Percentiles rank a stretch among this genome's conserved stretches.
These are phyloP conservation scores for Astropecten irregularis DNA, from an alignment of 53 echinoderm and acorn worm species.

Conservation along the genomic window DNA sequence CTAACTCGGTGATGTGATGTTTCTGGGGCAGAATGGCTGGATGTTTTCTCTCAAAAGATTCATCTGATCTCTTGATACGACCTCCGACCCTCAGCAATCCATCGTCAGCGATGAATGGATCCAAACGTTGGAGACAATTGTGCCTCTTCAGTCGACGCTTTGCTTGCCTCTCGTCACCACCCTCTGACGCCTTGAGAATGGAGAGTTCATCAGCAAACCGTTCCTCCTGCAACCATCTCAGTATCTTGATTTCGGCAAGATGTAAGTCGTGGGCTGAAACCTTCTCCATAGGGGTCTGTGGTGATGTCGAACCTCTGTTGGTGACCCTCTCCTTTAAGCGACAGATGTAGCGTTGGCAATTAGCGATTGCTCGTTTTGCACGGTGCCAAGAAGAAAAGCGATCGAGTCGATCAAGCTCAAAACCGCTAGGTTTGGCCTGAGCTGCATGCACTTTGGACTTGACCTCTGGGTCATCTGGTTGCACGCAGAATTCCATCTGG, in stretches of 20 bases:
- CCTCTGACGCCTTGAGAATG: slow-evolving; percentile 3
- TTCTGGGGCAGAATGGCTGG: slow-evolving; percentile 39
- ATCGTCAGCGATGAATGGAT: slow-evolving; percentile 63
- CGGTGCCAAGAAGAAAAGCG: slow-evolving; percentile 59
- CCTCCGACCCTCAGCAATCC: slow-evolving; percentile 74
- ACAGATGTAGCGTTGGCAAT: slow-evolving; percentile 48
- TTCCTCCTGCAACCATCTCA: slow-evolving; percentile 41
- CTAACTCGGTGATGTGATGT: slow-evolving; percentile 31
- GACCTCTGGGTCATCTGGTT: slow-evolving; percentile 38
- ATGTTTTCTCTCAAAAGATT: slow-evolving; percentile 44
- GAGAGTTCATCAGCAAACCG: slow-evolving; percentile 51
- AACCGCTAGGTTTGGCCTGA: background rate
- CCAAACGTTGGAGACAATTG: slow-evolving; percentile 53
- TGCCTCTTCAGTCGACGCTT: slow-evolving; percentile 4
- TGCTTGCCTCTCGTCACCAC: background rate
- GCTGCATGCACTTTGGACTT: slow-evolving; percentile 14
- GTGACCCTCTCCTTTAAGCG: background rate
- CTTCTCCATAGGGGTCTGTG: background rate
- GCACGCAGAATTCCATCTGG: background rate
- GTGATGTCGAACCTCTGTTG: too few species aligned
- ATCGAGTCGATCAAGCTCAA: slow-evolving; percentile 32
- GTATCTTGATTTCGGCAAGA: slow-evolving; percentile 41
- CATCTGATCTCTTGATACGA: slow-evolving; percentile 25
- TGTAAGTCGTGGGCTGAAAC: slow-evolving; percentile 23
- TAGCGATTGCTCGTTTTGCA: slow-evolving; percentile 49